Conservation (phyloP, 2,113 vertebrate genomes). For the Pitta sordida region DNA sequence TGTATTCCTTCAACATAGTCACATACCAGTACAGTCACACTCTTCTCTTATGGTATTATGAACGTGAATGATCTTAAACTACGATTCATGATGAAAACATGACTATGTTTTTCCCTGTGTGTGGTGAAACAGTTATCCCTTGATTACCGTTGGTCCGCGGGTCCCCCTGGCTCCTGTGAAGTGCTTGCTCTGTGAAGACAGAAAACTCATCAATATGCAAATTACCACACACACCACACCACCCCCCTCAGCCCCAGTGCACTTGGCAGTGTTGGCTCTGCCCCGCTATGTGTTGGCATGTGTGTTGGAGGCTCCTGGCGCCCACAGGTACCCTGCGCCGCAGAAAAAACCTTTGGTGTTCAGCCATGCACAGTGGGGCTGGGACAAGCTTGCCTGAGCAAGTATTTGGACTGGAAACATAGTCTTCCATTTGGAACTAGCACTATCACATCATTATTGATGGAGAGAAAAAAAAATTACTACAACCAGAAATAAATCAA, state of each 20-base stretch:
- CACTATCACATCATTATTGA: neutral
- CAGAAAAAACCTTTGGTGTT: too few relatives aligned
- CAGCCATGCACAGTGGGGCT: too few relatives aligned
- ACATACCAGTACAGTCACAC: neutral
- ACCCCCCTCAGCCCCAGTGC: too few relatives aligned
- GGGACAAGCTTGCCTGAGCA: too few relatives aligned
- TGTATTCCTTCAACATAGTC: neutral
- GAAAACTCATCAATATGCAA: neutral
- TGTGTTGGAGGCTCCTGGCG: too few relatives aligned
- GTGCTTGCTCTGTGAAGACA: too few relatives aligned
- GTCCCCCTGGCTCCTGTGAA: too few relatives aligned
- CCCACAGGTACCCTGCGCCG: too few relatives aligned
- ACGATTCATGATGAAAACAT: rapidly evolving
- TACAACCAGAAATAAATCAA: neutral
- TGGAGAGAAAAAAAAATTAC: neutral
- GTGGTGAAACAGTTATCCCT: neutral
- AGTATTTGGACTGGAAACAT: neutral
- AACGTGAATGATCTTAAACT: neutral
- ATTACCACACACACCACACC: too few relatives aligned
- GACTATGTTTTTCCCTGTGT: rapidly evolving
- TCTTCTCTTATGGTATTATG: neutral
- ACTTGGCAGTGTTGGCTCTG: too few relatives aligned
- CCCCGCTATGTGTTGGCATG: too few relatives aligned
- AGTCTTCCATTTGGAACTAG: neutral
- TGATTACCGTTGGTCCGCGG: neutral